These are phyloP conservation scores for Mesitornis unicolor DNA, from an alignment of 2,113 vertebrate genomes.

Conservation along the genomic window DNA sequence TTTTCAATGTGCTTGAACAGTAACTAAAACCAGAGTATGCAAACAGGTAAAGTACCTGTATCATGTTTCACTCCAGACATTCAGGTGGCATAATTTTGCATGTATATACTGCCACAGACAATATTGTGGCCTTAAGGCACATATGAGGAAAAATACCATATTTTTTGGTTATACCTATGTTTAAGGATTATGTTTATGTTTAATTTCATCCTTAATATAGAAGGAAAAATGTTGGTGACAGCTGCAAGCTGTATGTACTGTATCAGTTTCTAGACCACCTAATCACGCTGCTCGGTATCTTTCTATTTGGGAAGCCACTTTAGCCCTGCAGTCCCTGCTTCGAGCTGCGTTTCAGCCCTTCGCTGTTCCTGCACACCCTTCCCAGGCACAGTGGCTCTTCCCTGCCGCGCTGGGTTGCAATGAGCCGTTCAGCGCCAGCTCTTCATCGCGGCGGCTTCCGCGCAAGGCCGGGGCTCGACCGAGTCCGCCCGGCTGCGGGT, in stretches of 20 bases:
- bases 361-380: fast-evolving
- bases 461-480: not conserved
- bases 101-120: not conserved
- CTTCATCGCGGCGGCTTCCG: too few species aligned
- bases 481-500: too few species aligned
- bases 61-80: not conserved
- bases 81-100: not conserved
- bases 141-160: fast-evolving
- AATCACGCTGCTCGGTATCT: fast-evolving
- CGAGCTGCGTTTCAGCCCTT: not conserved
- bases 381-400: too few species aligned
- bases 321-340: not conserved
- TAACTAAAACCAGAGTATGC: not conserved
- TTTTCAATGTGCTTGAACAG: not conserved
- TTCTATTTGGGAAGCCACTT: not conserved
- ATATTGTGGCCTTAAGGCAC: not conserved
- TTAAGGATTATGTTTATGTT: too few species aligned
- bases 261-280: fast-evolving
- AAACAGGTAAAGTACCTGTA: not conserved
- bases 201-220: not conserved
- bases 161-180: not conserved
- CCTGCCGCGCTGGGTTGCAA: fast-evolving
- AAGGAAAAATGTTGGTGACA: fast-evolving
- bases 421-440: too few species aligned
- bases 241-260: fast-evolving